Evolutionary conservation across 1,140 invertebrate species (phyloP).

Genomic region (Mylabris phalerata): DNA sequence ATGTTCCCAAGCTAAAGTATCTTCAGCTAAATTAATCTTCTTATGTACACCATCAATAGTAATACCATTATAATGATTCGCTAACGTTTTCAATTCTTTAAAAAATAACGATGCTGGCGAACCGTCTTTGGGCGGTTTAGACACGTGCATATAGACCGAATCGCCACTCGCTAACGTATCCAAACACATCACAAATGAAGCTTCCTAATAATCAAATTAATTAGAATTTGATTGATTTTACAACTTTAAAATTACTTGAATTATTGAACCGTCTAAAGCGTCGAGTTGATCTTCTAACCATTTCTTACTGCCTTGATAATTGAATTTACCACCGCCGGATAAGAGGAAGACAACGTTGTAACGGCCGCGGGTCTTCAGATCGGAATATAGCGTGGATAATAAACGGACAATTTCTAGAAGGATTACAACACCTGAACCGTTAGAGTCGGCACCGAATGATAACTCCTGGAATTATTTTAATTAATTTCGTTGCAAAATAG

Average conservation of each 20-base stretch:
- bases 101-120: slow-evolving; percentile 65
- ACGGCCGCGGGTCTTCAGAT: slow-evolving; percentile 68
- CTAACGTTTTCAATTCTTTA: slow-evolving; percentile 58
- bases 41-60: slow-evolving; percentile 82
- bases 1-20: slow-evolving; percentile 92
- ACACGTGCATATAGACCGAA: slow-evolving; percentile 83
- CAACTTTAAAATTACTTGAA: slow-evolving; percentile 54
- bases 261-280: slow-evolving; percentile 58
- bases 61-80: slow-evolving; percentile 45
- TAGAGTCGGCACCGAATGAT: slow-evolving; percentile 82
- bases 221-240: no score
- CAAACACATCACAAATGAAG: slow-evolving; percentile 84
- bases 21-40: slow-evolving; percentile 96
- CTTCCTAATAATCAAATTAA: slow-evolving; percentile 56
- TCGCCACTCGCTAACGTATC: slow-evolving; percentile 72
- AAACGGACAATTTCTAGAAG: slow-evolving; percentile 82
- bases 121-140: slow-evolving; percentile 89
- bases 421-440: slow-evolving; percentile 86
- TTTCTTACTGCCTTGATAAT: slow-evolving; percentile 93
- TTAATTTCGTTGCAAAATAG: not conserved
- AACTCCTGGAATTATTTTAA: slow-evolving; percentile 56
- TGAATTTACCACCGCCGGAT: slow-evolving; percentile 84
- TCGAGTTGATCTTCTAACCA: slow-evolving; percentile 90
- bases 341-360: slow-evolving; percentile 87
- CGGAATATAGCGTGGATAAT: slow-evolving; percentile 87